Conservation (phyloP, 2,113 vertebrate genomes). For the Narcine bancroftii region DNA sequence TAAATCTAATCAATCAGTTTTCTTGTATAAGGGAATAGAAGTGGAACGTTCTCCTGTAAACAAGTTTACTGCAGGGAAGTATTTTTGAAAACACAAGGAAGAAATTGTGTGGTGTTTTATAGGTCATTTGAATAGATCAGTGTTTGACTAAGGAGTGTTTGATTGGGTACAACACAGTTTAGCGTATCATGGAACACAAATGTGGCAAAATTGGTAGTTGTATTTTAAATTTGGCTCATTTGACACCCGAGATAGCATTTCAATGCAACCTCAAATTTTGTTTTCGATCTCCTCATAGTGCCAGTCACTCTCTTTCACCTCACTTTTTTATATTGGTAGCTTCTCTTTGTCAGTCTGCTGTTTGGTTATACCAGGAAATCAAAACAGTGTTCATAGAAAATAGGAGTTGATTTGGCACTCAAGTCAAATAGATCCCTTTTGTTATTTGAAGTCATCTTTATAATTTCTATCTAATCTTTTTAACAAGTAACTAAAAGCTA, state of each 20-base stretch:
- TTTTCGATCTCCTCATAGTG: neutral
- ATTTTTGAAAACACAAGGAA: constrained; percentile 27
- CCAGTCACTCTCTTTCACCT: neutral
- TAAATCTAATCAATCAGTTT: neutral
- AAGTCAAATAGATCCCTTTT: no score
- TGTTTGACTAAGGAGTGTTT: neutral
- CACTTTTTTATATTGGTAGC: no score
- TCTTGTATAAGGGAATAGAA: neutral
- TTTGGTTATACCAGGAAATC: no score
- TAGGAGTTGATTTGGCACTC: no score
- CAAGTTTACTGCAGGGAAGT: neutral
- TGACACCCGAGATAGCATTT: neutral
- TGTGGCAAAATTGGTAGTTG: neutral
- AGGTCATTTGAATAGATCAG: neutral
- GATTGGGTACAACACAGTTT: neutral
- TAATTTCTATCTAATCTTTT: no score
- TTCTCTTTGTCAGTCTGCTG: no score
- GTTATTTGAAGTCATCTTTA: no score
- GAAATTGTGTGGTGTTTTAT: constrained; percentile 1
- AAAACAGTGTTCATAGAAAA: no score
- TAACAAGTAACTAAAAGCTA: no score
- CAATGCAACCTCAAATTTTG: neutral
- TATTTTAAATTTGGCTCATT: neutral
- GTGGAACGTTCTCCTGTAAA: neutral
- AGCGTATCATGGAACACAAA: neutral